A percentile compares a stretch with the other conserved stretches of the same genome.
Evolutionary conservation across 2,888 invertebrate species (phyloP).

Genomic region (Acanthoscelides obtectus): DNA sequence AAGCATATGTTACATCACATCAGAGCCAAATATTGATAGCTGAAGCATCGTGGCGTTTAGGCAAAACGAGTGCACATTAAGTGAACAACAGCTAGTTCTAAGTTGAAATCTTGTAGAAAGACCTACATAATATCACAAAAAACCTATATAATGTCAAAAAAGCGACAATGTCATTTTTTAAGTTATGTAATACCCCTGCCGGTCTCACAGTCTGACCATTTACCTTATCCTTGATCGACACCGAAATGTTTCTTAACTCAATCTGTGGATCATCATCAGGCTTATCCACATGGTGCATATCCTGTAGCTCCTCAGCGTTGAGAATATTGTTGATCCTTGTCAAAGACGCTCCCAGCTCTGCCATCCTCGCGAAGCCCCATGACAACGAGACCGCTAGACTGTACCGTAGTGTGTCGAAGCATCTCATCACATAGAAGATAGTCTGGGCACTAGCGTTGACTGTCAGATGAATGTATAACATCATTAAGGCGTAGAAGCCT

Average conservation of each 20-base stretch:
- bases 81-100: too few relatives aligned
- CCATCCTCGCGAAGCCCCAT: slow-evolving; percentile 26
- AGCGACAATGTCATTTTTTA: too few relatives aligned
- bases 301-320: slow-evolving; percentile 44
- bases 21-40: too few relatives aligned
- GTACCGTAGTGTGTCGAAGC: slow-evolving; percentile 24
- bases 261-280: slow-evolving; percentile 30
- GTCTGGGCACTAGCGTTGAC: slow-evolving; percentile 27
- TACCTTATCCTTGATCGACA: slow-evolving; percentile 28
- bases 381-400: slow-evolving; percentile 27
- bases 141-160: too few relatives aligned
- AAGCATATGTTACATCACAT: too few relatives aligned
- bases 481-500: slow-evolving; percentile 31
- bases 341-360: slow-evolving; percentile 28
- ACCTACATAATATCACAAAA: too few relatives aligned
- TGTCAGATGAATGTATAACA: slow-evolving; percentile 28
- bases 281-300: slow-evolving; percentile 18
- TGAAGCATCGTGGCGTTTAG: too few relatives aligned
- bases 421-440: slow-evolving; percentile 29
- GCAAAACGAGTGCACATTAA: too few relatives aligned
- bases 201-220: too few relatives aligned
- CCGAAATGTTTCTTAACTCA: slow-evolving; percentile 26
- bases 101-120: too few relatives aligned
- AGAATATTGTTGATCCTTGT: slow-evolving; percentile 33
- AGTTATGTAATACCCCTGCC: too few relatives aligned